Base-by-base conservation (phyloP, 2,888 invertebrate species). In the Rutpela maculata region DNA sequence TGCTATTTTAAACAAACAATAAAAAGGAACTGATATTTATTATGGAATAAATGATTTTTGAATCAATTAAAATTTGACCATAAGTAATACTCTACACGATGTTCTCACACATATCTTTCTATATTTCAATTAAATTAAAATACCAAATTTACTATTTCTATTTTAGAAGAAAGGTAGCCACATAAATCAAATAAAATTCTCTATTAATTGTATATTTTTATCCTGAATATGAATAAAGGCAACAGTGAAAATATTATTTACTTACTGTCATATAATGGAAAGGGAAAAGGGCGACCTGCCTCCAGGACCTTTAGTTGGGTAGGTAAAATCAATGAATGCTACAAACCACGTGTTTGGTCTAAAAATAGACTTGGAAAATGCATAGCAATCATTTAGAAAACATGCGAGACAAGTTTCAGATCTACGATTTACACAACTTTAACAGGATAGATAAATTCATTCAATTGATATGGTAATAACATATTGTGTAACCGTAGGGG, bases 301-400 rank as follows among this genome's bases (percentile, higher is more conserved):
- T 59, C 65, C 60, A 50, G 60, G 15, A 63, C 31, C 31, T 50
- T 26, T 63, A 38, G 55, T 50, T 56, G 55, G n/a, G 67, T 55
- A 63, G 43, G 50, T 72, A 72, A 72, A 72, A 72, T 72, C 72
- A 43, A 72, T 67, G 67, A 67, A 55, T 72, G 43, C 62, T 62
- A 43, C n/a, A 19, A 63, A 43, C 72, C 63, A 72, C 55, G 72
- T 70, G 72, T n/a, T 72, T 55, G 26, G 63, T n/a, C 63, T 72
- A 50, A 63, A 70, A 63, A 72, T 72, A 43, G 22, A 63, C 63
- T 19, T 72, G 72, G 38, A 72, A 55, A 59, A 72, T 55, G 63
- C 18, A 62, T 55, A 63, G 50, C 31, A 31, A 11, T 26, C 55
- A 63, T 70, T 70, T 59, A 31, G 18, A 17, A 18, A 59, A 38